phyloP scores from a whole-genome alignment of 2,113 vertebrate species.

The Nerophis ophidion region DNA sequence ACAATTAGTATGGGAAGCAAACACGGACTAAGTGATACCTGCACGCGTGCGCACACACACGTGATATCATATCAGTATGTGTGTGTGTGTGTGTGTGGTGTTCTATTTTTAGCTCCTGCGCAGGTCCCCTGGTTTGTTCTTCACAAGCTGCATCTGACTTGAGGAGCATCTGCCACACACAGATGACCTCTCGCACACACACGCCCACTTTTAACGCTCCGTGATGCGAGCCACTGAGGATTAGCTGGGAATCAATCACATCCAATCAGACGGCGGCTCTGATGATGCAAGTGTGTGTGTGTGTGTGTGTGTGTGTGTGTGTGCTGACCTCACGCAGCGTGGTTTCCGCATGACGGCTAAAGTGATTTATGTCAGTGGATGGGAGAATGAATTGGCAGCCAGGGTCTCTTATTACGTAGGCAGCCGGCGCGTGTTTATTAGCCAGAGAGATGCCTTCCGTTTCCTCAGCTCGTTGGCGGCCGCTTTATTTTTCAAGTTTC shows the following conservation, averaged over 20 bases:
- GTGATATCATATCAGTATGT: background rate
- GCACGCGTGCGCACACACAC: too few relatives aligned
- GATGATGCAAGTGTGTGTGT: background rate
- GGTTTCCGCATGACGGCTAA: constrained; percentile 19
- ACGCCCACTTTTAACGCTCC: constrained; percentile 1
- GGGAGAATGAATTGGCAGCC: constrained; percentile 20
- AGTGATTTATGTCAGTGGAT: constrained; percentile 31
- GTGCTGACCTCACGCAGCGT: constrained; percentile 12
- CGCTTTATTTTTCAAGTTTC: background rate
- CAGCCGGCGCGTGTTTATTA: background rate
- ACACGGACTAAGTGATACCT: background rate
- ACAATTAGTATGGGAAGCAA: background rate
- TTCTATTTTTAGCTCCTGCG: constrained; percentile 68
- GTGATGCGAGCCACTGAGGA: background rate
- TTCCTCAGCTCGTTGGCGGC: background rate
- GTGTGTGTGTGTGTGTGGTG: background rate
- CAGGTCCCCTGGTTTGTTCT: constrained; percentile 66
- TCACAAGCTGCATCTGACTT: constrained; percentile 62
- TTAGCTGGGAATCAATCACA: background rate
- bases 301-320: constrained; percentile 11
- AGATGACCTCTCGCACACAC: constrained; percentile 38
- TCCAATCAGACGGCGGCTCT: background rate
- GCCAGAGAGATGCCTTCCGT: constrained; percentile 9
- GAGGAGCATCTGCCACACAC: constrained; percentile 49
- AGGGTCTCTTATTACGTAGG: constrained; percentile 32